Conservation (phyloP, 1,140 invertebrate genomes). For the Lepidostoma basale region DNA sequence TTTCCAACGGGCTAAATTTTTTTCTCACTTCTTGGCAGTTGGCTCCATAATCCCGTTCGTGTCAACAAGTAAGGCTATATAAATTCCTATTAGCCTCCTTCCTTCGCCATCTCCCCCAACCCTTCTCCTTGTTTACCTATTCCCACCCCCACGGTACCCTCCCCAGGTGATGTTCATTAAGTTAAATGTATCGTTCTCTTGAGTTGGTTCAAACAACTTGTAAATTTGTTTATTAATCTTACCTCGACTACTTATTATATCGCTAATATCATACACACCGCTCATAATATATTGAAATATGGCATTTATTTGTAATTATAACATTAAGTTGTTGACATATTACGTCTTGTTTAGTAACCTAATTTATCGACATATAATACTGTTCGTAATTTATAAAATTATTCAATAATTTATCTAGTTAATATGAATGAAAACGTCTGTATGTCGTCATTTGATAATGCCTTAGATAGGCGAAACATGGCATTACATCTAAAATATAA, state of each 20-base stretch:
- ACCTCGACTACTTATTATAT: background rate
- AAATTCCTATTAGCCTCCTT: background rate
- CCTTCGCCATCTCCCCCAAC: background rate
- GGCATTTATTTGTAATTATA: background rate
- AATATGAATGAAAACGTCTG: too few species aligned
- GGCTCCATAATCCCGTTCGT: background rate
- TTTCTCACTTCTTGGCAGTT: background rate
- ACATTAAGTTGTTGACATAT: background rate
- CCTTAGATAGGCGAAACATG: too few species aligned
- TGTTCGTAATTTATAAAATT: too few species aligned
- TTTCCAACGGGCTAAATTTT: background rate
- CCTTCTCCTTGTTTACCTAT: background rate
- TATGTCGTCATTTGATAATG: too few species aligned
- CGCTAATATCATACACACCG: background rate
- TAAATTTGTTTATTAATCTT: background rate
- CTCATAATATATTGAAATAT: background rate
- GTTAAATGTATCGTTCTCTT: background rate
- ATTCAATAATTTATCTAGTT: too few species aligned
- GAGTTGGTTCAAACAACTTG: background rate
- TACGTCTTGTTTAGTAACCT: background rate
- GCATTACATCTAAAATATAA: too few species aligned
- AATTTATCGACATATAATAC: background rate
- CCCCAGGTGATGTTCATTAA: background rate
- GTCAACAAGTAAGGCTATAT: slow-evolving; percentile 10
- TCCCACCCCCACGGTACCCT: too few species aligned